Percentiles rank a stretch among this genome's conserved stretches.
phyloP scores from a whole-genome alignment of 2,888 invertebrate genomes.

The Euproctis similis region DNA sequence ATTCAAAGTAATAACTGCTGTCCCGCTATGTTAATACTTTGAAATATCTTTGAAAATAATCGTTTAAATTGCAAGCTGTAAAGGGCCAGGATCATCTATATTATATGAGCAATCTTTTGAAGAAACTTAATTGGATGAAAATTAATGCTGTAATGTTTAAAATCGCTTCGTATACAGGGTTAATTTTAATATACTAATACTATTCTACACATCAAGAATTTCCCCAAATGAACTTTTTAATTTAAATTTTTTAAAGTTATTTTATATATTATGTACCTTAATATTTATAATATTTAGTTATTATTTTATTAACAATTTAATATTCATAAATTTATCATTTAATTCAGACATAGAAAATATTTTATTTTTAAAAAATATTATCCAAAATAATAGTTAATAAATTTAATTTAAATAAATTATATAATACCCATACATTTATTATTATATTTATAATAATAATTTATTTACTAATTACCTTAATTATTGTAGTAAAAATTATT shows the following conservation, averaged over 20 bases:
- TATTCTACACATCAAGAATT: slow-evolving; percentile 79
- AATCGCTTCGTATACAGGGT: no score
- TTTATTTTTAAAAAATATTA: slow-evolving; percentile 15
- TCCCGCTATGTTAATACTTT: no score
- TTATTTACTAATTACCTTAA: slow-evolving; percentile 77
- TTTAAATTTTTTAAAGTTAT: slow-evolving; percentile 29
- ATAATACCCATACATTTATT: slow-evolving; percentile 67
- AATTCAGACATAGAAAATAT: slow-evolving; percentile 40
- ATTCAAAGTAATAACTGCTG: no score
- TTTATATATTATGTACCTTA: slow-evolving; percentile 17
- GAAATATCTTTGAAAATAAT: no score
- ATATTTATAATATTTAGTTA: slow-evolving; percentile 26
- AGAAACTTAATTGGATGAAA: no score
- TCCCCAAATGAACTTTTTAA: slow-evolving; percentile 78
- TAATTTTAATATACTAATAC: no score
- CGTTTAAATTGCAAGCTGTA: no score
- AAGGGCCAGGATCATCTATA: no score
- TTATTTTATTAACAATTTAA: slow-evolving; percentile 35
- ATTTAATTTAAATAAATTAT: slow-evolving; percentile 68
- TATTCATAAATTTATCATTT: slow-evolving; percentile 43
- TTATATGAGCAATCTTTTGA: no score
- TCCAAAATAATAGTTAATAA: slow-evolving; percentile 52
- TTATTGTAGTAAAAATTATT: slow-evolving; percentile 76
- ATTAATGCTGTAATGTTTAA: no score
- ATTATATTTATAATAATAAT: slow-evolving; percentile 72